These are phyloP conservation scores for Cartodere bifasciata DNA, from an alignment of 2,888 invertebrate genomes.

Conservation along the genomic window DNA sequence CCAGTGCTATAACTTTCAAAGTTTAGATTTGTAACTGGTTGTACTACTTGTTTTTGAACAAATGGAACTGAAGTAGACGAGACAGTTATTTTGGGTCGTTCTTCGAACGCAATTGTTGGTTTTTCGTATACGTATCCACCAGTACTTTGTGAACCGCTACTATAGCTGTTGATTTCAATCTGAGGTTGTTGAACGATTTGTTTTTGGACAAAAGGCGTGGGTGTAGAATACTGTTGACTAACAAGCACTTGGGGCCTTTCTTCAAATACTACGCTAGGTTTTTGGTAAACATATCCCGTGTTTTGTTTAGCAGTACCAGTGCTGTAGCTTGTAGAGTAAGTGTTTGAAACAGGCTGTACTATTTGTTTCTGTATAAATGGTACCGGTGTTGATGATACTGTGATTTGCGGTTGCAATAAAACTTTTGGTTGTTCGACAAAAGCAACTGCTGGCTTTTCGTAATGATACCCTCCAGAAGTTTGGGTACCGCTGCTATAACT, in stretches of 20 bases:
- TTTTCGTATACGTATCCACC: constrained; percentile 18
- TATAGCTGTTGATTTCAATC: too few species aligned
- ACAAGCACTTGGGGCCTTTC: constrained; percentile 27
- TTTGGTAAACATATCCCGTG: constrained; percentile 28
- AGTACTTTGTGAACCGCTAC: too few species aligned
- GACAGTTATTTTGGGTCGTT: constrained; percentile 1
- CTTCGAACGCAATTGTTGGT: constrained; percentile 7
- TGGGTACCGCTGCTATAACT: too few species aligned
- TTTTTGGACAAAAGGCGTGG: background rate
- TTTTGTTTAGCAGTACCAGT: background rate
- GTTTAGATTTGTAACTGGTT: constrained; percentile 5
- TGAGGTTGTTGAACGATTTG: too few species aligned
- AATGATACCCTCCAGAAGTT: constrained; percentile 26
- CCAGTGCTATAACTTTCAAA: constrained; percentile 1
- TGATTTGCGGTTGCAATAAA: constrained; percentile 1
- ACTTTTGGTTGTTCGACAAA: constrained; percentile 28
- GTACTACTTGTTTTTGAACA: constrained; percentile 4
- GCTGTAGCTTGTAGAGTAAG: constrained; percentile 1
- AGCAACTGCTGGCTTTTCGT: constrained; percentile 24
- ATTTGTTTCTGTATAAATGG: constrained; percentile 1
- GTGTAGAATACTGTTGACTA: constrained; percentile 8
- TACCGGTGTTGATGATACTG: constrained; percentile 2
- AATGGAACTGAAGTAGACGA: constrained; percentile 3
- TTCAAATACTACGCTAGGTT: constrained; percentile 29
- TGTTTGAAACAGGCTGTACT: constrained; percentile 9